phyloP scores from a whole-genome alignment of 2,888 invertebrate genomes.

The Rhagonycha fulva region DNA sequence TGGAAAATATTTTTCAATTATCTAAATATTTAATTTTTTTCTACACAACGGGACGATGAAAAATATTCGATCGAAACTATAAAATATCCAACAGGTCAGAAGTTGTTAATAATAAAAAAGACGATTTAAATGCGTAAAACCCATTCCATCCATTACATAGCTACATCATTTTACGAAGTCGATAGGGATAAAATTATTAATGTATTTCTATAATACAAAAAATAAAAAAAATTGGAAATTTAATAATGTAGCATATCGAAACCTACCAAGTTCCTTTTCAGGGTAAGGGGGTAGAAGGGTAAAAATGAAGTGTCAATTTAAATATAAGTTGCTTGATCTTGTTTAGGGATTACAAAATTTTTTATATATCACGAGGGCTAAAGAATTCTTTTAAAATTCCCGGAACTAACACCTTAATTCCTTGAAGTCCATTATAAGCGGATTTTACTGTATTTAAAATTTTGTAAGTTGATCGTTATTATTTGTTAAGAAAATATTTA shows the following conservation, averaged over 20 bases:
- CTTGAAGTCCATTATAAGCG: no score
- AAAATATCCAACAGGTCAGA: neutral
- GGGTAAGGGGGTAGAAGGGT: no score
- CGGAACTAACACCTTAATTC: no score
- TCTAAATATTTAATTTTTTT: neutral
- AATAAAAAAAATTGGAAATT: neutral
- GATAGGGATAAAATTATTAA: neutral
- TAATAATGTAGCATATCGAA: neutral
- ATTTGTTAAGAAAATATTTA: no score
- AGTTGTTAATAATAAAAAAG: neutral
- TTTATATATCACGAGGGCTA: no score
- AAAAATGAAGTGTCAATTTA: no score
- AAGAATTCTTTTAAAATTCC: no score
- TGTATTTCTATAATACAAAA: neutral
- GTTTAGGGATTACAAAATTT: no score
- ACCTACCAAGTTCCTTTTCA: neutral
- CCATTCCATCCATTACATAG: neutral
- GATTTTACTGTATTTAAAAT: no score
- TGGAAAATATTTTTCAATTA: neutral
- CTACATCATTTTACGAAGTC: neutral
- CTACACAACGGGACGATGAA: neutral
- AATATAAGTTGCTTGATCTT: no score
- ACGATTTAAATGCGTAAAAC: neutral
- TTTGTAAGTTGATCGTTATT: no score
- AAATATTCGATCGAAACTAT: neutral